Conservation (phyloP, 2,113 vertebrate species). For the Galemys pyrenaicus region DNA sequence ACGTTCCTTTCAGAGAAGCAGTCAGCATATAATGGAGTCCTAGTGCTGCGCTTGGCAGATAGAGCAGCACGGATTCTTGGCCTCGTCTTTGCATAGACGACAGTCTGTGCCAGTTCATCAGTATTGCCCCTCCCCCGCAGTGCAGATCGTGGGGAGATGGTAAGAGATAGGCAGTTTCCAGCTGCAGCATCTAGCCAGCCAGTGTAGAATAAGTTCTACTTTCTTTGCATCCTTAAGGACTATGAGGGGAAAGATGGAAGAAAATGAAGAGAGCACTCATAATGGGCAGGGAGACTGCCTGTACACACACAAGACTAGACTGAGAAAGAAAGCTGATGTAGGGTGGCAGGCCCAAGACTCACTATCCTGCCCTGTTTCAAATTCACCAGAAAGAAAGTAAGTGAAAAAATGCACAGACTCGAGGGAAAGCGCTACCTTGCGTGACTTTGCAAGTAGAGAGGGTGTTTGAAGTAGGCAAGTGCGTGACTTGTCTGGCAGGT, state of each 20-base stretch:
- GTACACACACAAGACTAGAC: not conserved
- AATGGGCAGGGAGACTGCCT: not conserved
- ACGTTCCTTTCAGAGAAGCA: constrained; percentile 67
- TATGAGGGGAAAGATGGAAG: not conserved
- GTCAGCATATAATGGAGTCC: constrained; percentile 19
- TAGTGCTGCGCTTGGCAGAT: not conserved
- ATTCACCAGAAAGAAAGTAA: not conserved
- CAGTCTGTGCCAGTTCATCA: not conserved
- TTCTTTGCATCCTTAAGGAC: not conserved
- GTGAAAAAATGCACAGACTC: not conserved
- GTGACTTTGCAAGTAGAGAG: constrained; percentile 62
- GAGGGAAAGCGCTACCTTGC: not conserved
- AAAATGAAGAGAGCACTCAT: not conserved
- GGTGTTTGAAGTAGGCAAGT: constrained; percentile 43
- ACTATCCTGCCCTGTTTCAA: not conserved
- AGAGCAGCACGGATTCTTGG: not conserved
- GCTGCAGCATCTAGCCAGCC: not conserved
- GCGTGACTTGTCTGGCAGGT: constrained; percentile 57
- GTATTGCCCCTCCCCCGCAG: fast-evolving
- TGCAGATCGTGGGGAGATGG: not conserved
- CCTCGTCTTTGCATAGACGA: constrained; percentile 26
- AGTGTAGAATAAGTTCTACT: not conserved
- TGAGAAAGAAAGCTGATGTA: not conserved
- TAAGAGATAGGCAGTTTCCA: not conserved
- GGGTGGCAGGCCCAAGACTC: not conserved